Evolutionary conservation across 2,797 vertebrate species (phyloP).

Genomic region (Limnodromus scolopaceus): DNA sequence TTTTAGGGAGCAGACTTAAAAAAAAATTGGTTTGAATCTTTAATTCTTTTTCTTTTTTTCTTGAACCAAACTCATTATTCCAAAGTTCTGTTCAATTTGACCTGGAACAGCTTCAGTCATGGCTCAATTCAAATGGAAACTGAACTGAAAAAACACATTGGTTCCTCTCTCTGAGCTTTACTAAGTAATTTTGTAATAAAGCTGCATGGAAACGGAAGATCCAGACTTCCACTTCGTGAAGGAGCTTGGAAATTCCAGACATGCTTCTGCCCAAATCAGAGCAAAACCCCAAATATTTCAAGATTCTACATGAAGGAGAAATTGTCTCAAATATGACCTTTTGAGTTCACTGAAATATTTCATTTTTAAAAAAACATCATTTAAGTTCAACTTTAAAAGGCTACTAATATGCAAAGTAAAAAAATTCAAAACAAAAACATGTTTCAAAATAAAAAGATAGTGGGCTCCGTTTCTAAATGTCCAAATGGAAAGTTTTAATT

Average conservation of each 20-base stretch:
- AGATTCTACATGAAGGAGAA: neutral
- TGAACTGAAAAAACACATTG: constrained; percentile 1
- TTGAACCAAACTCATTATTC: neutral
- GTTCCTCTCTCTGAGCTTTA: neutral
- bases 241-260: neutral
- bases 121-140: neutral
- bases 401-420: neutral
- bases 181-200: constrained; percentile 6
- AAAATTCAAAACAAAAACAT: neutral
- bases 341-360: neutral
- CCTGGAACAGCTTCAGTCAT: neutral
- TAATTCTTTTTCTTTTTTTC: neutral
- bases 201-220: neutral
- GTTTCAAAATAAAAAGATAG: neutral
- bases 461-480: neutral
- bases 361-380: neutral
- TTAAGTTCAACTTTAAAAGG: neutral
- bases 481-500: neutral
- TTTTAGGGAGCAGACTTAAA: neutral
- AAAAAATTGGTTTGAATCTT: neutral
- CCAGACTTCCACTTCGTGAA: neutral
- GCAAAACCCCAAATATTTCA: neutral
- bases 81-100: neutral
- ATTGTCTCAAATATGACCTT: neutral
- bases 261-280: neutral